Evolutionary conservation across 2,797 vertebrate genomes (phyloP).

Genomic region (Taenioides sp.): DNA sequence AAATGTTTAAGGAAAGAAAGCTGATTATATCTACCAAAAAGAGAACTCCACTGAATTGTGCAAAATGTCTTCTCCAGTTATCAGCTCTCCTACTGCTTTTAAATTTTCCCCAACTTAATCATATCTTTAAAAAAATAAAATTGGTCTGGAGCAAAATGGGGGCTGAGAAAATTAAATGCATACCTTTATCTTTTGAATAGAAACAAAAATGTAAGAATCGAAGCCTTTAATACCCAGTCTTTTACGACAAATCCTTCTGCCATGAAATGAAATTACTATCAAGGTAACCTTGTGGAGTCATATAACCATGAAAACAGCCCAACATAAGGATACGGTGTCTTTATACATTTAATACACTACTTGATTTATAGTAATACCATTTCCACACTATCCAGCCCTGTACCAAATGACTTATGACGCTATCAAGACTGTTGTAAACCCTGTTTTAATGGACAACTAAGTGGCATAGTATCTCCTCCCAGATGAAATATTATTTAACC

Average conservation of each 20-base stretch:
- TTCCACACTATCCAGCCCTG: constrained; percentile 56
- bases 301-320: constrained; percentile 35
- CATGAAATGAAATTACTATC: constrained; percentile 47
- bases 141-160: constrained; percentile 31
- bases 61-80: constrained; percentile 21
- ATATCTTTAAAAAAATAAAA: constrained; percentile 37
- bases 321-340: constrained; percentile 33
- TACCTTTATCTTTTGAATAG: constrained; percentile 33
- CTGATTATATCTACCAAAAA: constrained; percentile 17
- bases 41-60: constrained; percentile 29
- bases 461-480: constrained; percentile 57
- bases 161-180: constrained; percentile 25
- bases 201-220: constrained; percentile 39
- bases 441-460: constrained; percentile 71
- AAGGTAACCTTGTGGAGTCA: constrained; percentile 37
- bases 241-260: constrained; percentile 24
- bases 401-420: constrained; percentile 61
- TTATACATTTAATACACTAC: constrained; percentile 44
- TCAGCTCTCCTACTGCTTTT: constrained; percentile 31
- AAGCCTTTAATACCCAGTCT: constrained; percentile 14
- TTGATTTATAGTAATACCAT: constrained; percentile 39
- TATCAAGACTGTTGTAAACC: constrained; percentile 62
- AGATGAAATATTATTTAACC: constrained; percentile 64
- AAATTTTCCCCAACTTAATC: constrained; percentile 41
- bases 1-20: neutral